Percentiles rank a stretch among this genome's conserved stretches.
These are phyloP conservation scores for Pteromalus puparum DNA, from an alignment of 1,140 invertebrate species.

Conservation along the genomic window DNA sequence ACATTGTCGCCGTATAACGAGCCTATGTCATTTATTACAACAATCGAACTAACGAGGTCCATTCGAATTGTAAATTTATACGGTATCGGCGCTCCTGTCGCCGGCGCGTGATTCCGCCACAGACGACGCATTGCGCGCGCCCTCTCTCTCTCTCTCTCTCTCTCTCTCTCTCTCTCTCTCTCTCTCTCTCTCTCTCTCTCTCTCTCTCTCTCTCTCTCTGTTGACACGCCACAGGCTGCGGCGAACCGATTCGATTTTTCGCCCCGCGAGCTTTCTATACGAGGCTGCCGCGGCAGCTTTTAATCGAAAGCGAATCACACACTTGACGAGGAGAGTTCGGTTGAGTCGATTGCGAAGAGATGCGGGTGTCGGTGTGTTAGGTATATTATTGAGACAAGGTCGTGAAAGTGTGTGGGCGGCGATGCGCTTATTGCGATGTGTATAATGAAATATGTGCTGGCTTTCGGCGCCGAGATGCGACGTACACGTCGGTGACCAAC, in stretches of 20 bases:
- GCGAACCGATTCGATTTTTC: background rate
- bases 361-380: background rate
- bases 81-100: constrained; percentile 1
- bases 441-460: too few relatives aligned
- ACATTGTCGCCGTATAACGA: constrained; percentile 1
- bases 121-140: background rate
- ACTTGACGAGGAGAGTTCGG: too few relatives aligned
- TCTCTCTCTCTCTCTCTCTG: background rate
- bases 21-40: constrained; percentile 29
- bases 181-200: too few relatives aligned
- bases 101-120: background rate
- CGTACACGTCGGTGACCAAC: too few relatives aligned
- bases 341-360: background rate
- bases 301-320: background rate
- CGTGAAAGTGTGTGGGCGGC: background rate
- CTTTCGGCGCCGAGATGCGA: too few relatives aligned
- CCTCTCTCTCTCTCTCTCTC: too few relatives aligned
- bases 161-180: background rate
- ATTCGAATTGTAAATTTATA: constrained; percentile 34
- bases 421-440: too few relatives aligned
- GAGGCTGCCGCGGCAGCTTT: background rate
- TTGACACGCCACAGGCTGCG: background rate
- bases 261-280: background rate
- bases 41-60: constrained; percentile 26
- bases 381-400: background rate